Percentiles rank a stretch among this genome's conserved stretches.
These are phyloP conservation scores for Zaprionus ghesquierei DNA, from an alignment of 1,140 invertebrate genomes.

Conservation along the genomic window DNA sequence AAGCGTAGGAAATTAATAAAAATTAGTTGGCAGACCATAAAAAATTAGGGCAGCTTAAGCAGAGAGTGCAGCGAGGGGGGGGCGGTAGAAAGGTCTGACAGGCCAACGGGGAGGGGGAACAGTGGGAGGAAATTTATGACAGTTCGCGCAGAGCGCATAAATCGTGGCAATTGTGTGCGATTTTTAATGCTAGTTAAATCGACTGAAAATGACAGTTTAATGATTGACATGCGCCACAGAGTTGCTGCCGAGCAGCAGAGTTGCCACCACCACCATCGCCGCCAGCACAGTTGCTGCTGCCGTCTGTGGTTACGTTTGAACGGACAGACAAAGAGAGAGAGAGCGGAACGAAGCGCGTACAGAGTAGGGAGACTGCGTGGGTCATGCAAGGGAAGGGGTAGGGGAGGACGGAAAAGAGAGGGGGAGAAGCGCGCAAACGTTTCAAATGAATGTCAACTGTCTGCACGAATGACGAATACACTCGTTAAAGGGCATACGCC, in stretches of 20 bases:
- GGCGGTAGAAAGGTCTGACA: neutral
- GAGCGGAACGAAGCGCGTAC: conserved; percentile 17
- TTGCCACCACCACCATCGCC: conserved; percentile 36
- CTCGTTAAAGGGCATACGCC: conserved; percentile 76
- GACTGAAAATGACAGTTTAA: conserved; percentile 81
- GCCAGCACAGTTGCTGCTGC: conserved; percentile 24
- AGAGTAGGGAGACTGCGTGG: conserved; percentile 30
- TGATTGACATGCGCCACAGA: conserved; percentile 72
- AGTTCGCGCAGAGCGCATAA: conserved; percentile 74
- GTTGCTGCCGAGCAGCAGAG: conserved; percentile 44
- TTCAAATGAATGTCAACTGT: conserved; percentile 80
- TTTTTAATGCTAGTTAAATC: conserved; percentile 81
- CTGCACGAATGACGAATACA: conserved; percentile 76
- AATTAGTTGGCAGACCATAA: conserved; percentile 76
- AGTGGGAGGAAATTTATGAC: conserved; percentile 72
- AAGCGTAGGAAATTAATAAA: conserved; percentile 67
- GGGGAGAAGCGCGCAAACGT: conserved; percentile 34
- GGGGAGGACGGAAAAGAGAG: neutral
- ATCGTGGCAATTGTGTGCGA: conserved; percentile 78
- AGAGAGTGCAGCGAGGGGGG: neutral
- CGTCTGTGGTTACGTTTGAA: conserved; percentile 45
- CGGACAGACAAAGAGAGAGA: conserved; percentile 5
- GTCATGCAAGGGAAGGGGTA: conserved; percentile 1
- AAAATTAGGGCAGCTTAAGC: conserved; percentile 74
- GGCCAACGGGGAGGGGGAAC: conserved; percentile 34